phyloP scores from a whole-genome alignment of 2,797 vertebrate species.

The Taenioides sp. region DNA sequence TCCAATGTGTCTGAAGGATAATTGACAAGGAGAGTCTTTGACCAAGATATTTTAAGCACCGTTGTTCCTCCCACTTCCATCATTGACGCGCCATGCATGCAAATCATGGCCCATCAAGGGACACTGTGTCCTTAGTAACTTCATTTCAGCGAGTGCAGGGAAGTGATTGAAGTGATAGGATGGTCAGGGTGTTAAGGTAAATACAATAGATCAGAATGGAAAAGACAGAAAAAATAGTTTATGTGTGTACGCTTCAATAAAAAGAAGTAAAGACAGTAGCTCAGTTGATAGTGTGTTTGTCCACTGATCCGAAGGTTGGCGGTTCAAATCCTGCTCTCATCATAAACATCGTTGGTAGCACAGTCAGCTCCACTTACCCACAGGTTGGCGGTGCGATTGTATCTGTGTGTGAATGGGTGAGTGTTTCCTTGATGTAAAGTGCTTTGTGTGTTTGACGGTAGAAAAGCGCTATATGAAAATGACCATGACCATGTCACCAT shows the following conservation, averaged over 20 bases:
- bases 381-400: too few relatives aligned
- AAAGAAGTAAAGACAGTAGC: not conserved
- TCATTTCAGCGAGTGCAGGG: slow-evolving; percentile 40
- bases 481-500: too few relatives aligned
- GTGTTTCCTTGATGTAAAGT: too few relatives aligned
- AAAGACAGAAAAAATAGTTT: not conserved
- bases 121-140: slow-evolving; percentile 47
- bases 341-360: too few relatives aligned
- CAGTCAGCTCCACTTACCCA: too few relatives aligned
- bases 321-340: too few relatives aligned
- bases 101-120: slow-evolving; percentile 45
- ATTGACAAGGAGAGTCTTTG: slow-evolving; percentile 51
- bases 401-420: too few relatives aligned
- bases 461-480: too few relatives aligned
- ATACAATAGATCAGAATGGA: not conserved
- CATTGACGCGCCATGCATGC: slow-evolving; percentile 42
- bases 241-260: slow-evolving; percentile 44
- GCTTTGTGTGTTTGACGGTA: too few relatives aligned
- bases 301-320: too few relatives aligned
- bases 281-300: too few relatives aligned
- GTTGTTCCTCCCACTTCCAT: slow-evolving; percentile 36
- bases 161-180: slow-evolving; percentile 57
- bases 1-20: slow-evolving; percentile 67
- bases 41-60: slow-evolving; percentile 40
- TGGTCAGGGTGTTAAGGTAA: slow-evolving; percentile 42